Base-by-base conservation (phyloP, 2,888 invertebrate species). In the Ennomos quercinarius region DNA sequence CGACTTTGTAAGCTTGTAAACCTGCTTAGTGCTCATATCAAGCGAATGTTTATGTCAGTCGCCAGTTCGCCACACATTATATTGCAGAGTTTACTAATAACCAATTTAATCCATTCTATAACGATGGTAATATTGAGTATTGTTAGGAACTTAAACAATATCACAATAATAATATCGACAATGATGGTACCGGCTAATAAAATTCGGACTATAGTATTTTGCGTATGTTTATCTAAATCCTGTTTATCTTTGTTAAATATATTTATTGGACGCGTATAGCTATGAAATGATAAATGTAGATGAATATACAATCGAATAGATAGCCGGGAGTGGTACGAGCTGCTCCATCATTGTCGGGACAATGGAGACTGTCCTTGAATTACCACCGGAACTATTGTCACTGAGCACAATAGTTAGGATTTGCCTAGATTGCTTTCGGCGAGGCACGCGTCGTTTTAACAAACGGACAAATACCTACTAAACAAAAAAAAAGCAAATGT, bases 331-430 rank as follows among this genome's bases (percentile, higher is more conserved):
- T 71, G 74, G 64, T 72, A 52, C 57, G 66, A 68, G 74, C 70
- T 75, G 72, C 73, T 50, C 58, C 60, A 58, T 68, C 71, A 73
- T 75, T 68, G 66, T 67, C 73, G 72, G 80, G 76, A 89, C 89
- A 91, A 90, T 87, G 75, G 67, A 67, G 65, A 57, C 69, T 78
- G 89, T 84, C 91, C 91, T 90, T 90, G 91, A 89, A 89, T 89
- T 85, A 89, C 74, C 86, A 84, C 86, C 86, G 87, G 86, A 87
- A 83, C 85, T 80, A 86, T 87, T 89, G 87, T 87, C 87, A 78
- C 80, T 74, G 83, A 70, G 73, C 83, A 90, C 88, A 90, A 90
- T 89, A 72, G 84, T 77, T 84, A 83, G 84, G 83, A 85, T 86
- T 84, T 84, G 83, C 80, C 84, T 85, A 84, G 83, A 85, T 81